phyloP scores from a whole-genome alignment of 1,140 invertebrate genomes.

The Chlorops oryzae region DNA sequence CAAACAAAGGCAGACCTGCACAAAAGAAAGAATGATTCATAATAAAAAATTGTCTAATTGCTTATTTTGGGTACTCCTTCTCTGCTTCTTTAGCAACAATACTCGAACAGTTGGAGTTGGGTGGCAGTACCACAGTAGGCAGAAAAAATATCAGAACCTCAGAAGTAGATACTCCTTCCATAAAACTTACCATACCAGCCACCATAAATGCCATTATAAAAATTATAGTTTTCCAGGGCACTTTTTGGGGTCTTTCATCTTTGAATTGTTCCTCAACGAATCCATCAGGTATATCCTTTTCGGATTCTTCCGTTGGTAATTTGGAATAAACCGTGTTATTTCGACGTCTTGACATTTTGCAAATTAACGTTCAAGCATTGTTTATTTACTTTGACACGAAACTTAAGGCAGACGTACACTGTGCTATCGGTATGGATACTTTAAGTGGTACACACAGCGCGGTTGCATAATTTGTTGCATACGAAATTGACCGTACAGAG shows the following conservation, averaged over 20 bases:
- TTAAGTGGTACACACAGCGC: too few species aligned
- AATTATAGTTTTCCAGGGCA: constrained; percentile 14
- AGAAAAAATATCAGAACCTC: background rate
- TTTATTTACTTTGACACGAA: too few species aligned
- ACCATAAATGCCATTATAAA: constrained; percentile 16
- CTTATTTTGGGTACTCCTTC: background rate
- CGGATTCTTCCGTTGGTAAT: background rate
- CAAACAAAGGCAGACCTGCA: constrained; percentile 2
- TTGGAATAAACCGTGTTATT: background rate
- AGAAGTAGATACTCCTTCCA: too few species aligned
- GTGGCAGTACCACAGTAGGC: background rate
- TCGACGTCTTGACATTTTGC: constrained; percentile 10
- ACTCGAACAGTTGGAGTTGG: background rate
- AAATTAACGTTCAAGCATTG: too few species aligned
- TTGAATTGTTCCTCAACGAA: constrained; percentile 11
- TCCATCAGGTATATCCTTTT: constrained; percentile 9
- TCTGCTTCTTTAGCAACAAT: background rate
- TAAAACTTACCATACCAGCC: constrained; percentile 12
- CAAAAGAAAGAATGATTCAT: background rate
- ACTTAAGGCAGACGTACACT: too few species aligned
- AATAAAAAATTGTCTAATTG: background rate
- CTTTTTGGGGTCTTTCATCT: constrained; percentile 3
- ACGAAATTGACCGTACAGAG: too few species aligned
- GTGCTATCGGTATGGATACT: too few species aligned
- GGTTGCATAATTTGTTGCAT: too few species aligned